Percentiles rank a stretch among this genome's conserved stretches.
Conservation (phyloP, 2,888 invertebrate species). For the Mamestra brassicae region DNA sequence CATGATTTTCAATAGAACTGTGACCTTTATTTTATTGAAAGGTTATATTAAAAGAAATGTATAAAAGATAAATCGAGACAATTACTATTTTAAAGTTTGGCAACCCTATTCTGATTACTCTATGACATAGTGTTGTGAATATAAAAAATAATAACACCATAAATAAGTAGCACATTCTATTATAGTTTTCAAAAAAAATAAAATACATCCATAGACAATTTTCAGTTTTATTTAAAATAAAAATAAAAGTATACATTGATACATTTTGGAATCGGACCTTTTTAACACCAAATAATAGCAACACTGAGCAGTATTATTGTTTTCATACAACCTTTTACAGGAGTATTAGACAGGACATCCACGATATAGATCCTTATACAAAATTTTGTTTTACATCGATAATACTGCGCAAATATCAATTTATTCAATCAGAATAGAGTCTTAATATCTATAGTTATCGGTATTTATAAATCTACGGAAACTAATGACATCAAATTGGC, state of each 20-base stretch:
- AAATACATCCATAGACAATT: slow-evolving; percentile 59
- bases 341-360: slow-evolving; percentile 15
- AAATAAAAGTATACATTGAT: slow-evolving; percentile 62
- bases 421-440: slow-evolving; percentile 68
- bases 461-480: slow-evolving; percentile 63
- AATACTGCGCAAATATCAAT: slow-evolving; percentile 62
- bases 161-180: slow-evolving; percentile 18
- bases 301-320: slow-evolving; percentile 61
- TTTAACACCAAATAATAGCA: slow-evolving; percentile 58
- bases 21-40: slow-evolving; percentile 61
- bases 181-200: slow-evolving; percentile 53
- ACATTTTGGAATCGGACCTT: slow-evolving; percentile 62
- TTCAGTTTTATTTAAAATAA: slow-evolving; percentile 62
- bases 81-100: slow-evolving; percentile 52
- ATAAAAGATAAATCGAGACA: slow-evolving; percentile 50
- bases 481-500: slow-evolving; percentile 69
- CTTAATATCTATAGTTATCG: slow-evolving; percentile 68
- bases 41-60: slow-evolving; percentile 55
- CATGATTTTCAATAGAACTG: slow-evolving; percentile 63
- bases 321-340: slow-evolving; percentile 15
- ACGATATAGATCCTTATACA: slow-evolving; percentile 15
- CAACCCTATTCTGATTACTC: slow-evolving; percentile 67
- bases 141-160: slow-evolving; percentile 30
- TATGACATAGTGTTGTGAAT: slow-evolving; percentile 29
- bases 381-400: slow-evolving; percentile 27